Evolutionary conservation across 2,797 vertebrate genomes (phyloP), one percentile per base, ranked within the genome.

Genomic region (Anas capensis): DNA sequence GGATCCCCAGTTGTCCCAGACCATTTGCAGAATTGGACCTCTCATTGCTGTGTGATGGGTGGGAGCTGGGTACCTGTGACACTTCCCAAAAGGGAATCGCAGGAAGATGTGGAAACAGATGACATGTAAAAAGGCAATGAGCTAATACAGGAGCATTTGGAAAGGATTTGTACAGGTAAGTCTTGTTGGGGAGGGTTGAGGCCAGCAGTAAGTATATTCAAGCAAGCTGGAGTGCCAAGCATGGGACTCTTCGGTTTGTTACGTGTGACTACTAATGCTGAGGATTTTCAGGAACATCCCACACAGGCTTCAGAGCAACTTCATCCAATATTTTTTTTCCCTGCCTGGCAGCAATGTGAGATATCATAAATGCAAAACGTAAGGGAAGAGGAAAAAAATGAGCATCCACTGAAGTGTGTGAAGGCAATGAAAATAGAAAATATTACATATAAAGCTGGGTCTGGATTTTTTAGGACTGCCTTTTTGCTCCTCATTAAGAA

Each of bases 201-300:
- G 64, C 51, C 85, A 90, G 80, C 69, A 51, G 3, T n/a, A 17
- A 51, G 56, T 57, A 36, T 31, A 31, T 73, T 82, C 11, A 58
- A 87, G 76, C 34, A 62, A 89, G 58, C 73, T 83, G 65, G 40
- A 76, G 42, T 90, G 90, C 90, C 90, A 90, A 90, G 86, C 57
- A 49, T 23, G 46, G 80, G 57, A 61, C 86, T 91, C 86, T 62
- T 79, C 49, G 72, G 70, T 15, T 23, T 65, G 23, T 83, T 88
- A 4, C 1, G 1, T 92, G 85, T 48, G 15, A 14, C 62, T 64
- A 53, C 60, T 90, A 34, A 23, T 62, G 77, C 31, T 24, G 81
- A 83, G 66, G 77, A 64, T 83, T 96, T 95, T 96, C 82, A 91
- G 89, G 88, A 92, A 57, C 79, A 86, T 92, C 93, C 86, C 81